Percentiles rank a stretch among this genome's conserved stretches.
Evolutionary conservation across 2,797 vertebrate species (phyloP).

Genomic region (Sciaenops ocellatus): DNA sequence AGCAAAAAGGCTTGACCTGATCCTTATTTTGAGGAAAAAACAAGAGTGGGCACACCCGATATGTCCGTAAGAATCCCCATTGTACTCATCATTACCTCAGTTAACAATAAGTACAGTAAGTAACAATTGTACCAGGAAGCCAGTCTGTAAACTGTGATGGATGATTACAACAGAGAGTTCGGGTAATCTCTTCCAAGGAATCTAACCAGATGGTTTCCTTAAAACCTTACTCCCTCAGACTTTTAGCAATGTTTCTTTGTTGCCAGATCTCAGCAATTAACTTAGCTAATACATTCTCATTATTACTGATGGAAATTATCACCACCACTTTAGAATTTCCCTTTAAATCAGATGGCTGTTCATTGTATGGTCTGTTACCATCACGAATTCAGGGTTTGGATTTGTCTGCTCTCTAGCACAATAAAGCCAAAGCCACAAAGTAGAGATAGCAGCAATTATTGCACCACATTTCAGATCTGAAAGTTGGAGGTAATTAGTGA

Average conservation of each 20-base stretch:
- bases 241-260: background rate
- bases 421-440: conserved; percentile 59
- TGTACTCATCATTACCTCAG: background rate
- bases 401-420: conserved; percentile 22
- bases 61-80: background rate
- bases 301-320: background rate
- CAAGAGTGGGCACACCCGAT: background rate
- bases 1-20: background rate
- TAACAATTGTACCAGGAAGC: background rate
- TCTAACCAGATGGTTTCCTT: background rate
- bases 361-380: background rate
- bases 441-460: conserved; percentile 60
- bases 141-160: background rate
- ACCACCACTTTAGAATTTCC: background rate
- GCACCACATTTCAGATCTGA: conserved; percentile 56
- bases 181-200: background rate
- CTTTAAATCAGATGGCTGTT: conserved; percentile 1
- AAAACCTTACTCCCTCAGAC: background rate
- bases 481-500: conserved; percentile 74
- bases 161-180: background rate
- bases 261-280: background rate
- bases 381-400: conserved; percentile 29
- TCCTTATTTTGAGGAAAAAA: background rate
- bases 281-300: background rate
- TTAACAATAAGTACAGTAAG: background rate